Base-by-base conservation (phyloP, 1,140 invertebrate species). In the Monochamus saltuarius region DNA sequence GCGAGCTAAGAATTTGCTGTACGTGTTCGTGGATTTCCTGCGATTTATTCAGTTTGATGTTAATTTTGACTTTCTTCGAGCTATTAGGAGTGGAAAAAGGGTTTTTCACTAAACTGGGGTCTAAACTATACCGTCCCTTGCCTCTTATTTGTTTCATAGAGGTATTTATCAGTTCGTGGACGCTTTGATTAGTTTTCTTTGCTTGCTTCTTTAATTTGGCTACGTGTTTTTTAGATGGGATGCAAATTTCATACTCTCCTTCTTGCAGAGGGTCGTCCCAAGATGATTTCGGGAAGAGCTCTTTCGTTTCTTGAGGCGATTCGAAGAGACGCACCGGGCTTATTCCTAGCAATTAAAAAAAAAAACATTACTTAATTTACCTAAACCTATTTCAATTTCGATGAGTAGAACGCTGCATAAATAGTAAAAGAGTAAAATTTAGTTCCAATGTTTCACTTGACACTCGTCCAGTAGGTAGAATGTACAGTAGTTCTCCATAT, bases 11-110 rank as follows among this genome's bases (percentile, higher is more conserved):
- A 2, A 92, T 75, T 69, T 87, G 85, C 16, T 82, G 79, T 36
- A 85, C 80, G 69, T 91, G 90, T 59, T 91, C 88, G 1, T 84
- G 81, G 0, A 85, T 81, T 16, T 81, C 82, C 67, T 90, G 88
- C 36, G 82, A 80, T 13, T 81, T 83, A 68, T 90, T 90, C 34
- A 83, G 79, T 47, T 86, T 83, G 0, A 87, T 72, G 17, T 82
- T 80, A 50, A 89, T 89, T 73, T 86, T 85, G 0, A 90, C 87
- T 57, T 82, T 81, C 42, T 81, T 75, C 10, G 54, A 45, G 42
- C 58, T 17, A 34, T 6, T 17, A 17, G n/a, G 29, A 17, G 43
- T 29, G 11, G 56, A 34, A 40, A 63, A 63, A 10, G 64, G 61
- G 38, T 64, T 68, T 49, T 62, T 64, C 4, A 67, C 56, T 8